Percentiles rank a stretch among this genome's conserved stretches.
These are phyloP conservation scores for Cybosia mesomella DNA, from an alignment of 2,888 invertebrate genomes.

Conservation along the genomic window DNA sequence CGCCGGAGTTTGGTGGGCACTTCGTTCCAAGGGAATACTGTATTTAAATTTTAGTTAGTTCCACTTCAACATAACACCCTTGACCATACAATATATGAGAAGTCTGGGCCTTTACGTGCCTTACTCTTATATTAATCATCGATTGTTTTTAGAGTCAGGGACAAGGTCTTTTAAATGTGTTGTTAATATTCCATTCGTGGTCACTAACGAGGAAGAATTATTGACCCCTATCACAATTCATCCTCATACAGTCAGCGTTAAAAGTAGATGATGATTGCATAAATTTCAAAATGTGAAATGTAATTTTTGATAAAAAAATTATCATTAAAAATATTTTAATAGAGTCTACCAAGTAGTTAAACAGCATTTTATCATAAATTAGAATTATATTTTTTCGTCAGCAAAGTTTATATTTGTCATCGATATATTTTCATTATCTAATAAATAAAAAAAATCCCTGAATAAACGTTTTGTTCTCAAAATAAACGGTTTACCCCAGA, in stretches of 20 bases:
- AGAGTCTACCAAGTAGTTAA: too few species aligned
- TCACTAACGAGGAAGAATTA: conserved; percentile 1
- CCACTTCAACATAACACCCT: neutral
- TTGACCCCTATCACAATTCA: neutral
- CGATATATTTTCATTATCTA: too few species aligned
- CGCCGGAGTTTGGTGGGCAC: too few species aligned
- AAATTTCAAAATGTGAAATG: neutral
- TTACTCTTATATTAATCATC: neutral
- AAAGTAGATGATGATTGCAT: neutral
- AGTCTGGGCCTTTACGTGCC: neutral
- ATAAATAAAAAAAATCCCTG: too few species aligned
- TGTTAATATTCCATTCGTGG: conserved; percentile 3
- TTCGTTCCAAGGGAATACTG: neutral
- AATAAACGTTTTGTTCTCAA: too few species aligned
- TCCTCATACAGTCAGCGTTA: neutral
- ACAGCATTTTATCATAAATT: too few species aligned
- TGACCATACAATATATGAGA: neutral
- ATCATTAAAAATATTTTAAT: too few species aligned
- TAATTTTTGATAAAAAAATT: neutral
- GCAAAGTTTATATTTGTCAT: too few species aligned
- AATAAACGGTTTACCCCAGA: too few species aligned
- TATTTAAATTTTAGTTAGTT: neutral
- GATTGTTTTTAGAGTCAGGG: conserved; percentile 6
- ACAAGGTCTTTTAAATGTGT: neutral
- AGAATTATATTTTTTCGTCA: too few species aligned